phyloP scores from a whole-genome alignment of 2,113 vertebrate genomes.

The Tricholaema leucomelas region DNA sequence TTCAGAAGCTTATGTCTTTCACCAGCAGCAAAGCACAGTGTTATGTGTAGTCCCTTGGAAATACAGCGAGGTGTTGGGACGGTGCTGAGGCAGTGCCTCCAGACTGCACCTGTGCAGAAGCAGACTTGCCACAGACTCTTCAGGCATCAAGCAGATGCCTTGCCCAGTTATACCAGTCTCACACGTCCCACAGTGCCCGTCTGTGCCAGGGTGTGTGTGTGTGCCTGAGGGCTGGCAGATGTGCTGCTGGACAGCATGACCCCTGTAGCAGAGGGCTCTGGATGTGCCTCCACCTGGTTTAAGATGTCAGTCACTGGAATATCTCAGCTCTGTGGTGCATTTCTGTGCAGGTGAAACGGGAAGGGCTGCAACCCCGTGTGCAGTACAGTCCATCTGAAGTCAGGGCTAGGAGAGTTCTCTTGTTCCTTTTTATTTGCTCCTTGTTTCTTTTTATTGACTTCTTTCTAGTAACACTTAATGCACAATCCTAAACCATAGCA shows the following conservation, averaged over 20 bases:
- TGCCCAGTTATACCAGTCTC: not conserved
- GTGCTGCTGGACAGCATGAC: not conserved
- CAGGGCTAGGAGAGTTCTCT: not conserved
- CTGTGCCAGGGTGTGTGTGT: not conserved
- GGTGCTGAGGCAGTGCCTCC: conserved; percentile 17
- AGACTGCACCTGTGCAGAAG: not conserved
- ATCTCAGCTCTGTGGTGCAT: not conserved
- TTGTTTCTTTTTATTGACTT: not conserved
- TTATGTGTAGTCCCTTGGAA: conserved; percentile 6
- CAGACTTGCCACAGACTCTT: not conserved
- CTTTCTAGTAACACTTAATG: not conserved
- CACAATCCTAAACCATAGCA: not conserved
- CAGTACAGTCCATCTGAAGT: not conserved
- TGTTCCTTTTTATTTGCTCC: not conserved
- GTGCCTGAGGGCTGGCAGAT: no score
- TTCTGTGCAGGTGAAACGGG: not conserved
- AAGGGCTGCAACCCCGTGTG: not conserved
- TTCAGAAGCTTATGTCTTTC: conserved; percentile 6
- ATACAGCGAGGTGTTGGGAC: conserved; percentile 16
- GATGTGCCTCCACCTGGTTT: not conserved
- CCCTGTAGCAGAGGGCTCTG: not conserved
- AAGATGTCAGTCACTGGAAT: not conserved
- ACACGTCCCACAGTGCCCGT: not conserved
- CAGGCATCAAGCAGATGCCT: not conserved
- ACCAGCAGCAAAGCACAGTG: not conserved